Evolutionary conservation across 2,888 invertebrate species (phyloP).

Genomic region (Macaria notata): DNA sequence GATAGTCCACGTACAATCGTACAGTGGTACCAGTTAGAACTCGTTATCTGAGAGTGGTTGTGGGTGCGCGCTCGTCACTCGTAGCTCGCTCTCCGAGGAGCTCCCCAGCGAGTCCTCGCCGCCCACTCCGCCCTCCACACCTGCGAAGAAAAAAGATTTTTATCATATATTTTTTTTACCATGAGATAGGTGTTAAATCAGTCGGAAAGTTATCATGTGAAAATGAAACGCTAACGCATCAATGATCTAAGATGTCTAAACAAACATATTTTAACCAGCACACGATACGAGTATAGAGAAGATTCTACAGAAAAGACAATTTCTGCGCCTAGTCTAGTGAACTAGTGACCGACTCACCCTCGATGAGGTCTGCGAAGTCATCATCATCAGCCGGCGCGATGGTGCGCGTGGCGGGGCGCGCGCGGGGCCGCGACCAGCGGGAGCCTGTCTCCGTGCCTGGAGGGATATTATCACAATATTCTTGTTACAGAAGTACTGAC

Average conservation of each 20-base stretch:
- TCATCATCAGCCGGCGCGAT: conserved; percentile 60
- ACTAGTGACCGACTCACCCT: conserved; percentile 42
- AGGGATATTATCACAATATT: no score
- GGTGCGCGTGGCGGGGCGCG: conserved; percentile 68
- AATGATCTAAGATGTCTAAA: no score
- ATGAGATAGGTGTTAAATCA: no score
- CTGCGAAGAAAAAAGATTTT: conserved; percentile 22
- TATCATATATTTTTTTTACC: no score
- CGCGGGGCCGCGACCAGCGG: conserved; percentile 54
- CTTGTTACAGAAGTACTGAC: no score
- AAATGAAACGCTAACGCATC: no score
- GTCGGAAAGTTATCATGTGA: no score
- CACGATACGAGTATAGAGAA: no score
- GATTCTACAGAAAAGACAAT: no score
- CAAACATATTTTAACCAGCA: no score
- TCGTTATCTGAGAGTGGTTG: conserved; percentile 74
- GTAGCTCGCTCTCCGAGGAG: conserved; percentile 74
- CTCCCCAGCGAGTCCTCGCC: conserved; percentile 65
- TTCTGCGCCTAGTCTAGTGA: no score
- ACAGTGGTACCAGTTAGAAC: conserved; percentile 49
- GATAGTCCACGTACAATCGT: no score
- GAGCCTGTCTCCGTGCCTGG: conserved; percentile 30
- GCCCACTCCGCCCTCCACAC: conserved; percentile 35
- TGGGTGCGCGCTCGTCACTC: conserved; percentile 54
- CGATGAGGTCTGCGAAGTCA: conserved; percentile 62